Conservation (phyloP, 64 coral and sea anemone species). For the Acropora yongei region DNA sequence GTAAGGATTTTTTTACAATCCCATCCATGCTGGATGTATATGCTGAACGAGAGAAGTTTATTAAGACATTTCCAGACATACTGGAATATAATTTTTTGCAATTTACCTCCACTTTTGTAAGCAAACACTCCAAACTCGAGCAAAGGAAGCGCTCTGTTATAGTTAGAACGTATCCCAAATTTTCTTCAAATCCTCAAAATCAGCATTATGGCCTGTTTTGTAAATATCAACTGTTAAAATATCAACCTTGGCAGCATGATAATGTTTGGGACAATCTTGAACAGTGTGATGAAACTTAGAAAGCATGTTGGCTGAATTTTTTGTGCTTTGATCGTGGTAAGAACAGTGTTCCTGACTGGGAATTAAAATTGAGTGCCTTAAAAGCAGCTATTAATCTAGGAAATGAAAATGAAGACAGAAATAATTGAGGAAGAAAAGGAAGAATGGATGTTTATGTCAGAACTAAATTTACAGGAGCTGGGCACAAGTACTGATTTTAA, state of each 20-base stretch:
- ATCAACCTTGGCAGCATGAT: conserved; percentile 61
- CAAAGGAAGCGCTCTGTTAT: conserved; percentile 13
- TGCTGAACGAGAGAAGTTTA: conserved; percentile 47
- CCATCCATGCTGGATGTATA: conserved; percentile 61
- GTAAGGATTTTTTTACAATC: conserved; percentile 43
- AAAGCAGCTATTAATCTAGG: conserved; percentile 63
- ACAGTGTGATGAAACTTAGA: conserved; percentile 72
- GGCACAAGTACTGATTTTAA: conserved; percentile 50
- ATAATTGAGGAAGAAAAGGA: conserved; percentile 69
- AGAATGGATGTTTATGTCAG: conserved; percentile 83
- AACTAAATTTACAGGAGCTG: conserved; percentile 67
- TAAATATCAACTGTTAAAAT: conserved; percentile 61
- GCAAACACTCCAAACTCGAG: conserved; percentile 22
- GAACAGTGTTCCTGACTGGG: conserved; percentile 73
- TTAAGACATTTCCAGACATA: background rate
- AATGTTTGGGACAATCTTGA: conserved; percentile 61
- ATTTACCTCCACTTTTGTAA: conserved; percentile 45
- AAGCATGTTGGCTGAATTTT: conserved; percentile 78
- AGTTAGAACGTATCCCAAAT: conserved; percentile 21
- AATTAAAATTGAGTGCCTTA: conserved; percentile 65
- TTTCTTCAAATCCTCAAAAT: conserved; percentile 9
- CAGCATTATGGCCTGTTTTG: conserved; percentile 52
- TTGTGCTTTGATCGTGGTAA: conserved; percentile 54
- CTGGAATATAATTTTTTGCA: conserved; percentile 47
- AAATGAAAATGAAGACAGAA: conserved; percentile 62